Conservation (phyloP, 1,140 invertebrate species). For the Aphelenchoides avenae region DNA sequence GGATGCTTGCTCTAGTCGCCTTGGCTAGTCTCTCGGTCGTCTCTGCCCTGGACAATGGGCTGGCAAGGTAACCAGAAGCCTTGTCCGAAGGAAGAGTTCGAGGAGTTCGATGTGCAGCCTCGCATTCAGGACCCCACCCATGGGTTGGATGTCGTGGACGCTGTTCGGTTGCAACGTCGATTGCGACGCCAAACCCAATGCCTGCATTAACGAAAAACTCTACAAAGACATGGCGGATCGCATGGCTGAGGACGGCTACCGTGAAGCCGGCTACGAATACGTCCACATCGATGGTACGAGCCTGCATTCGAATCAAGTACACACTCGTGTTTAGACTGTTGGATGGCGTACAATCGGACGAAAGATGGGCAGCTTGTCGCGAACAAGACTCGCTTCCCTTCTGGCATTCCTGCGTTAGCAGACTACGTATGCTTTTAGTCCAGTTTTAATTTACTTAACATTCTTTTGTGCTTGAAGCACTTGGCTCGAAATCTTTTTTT, state of each 20-base stretch:
- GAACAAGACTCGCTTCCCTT: slow-evolving; percentile 28
- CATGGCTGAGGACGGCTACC: slow-evolving; percentile 42
- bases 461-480: not conserved
- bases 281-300: slow-evolving; percentile 58
- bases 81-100: too few species aligned
- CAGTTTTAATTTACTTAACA: not conserved
- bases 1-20: too few species aligned
- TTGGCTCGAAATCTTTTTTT: not conserved
- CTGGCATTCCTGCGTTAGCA: slow-evolving; percentile 29
- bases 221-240: slow-evolving; percentile 48
- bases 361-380: slow-evolving; percentile 27
- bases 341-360: slow-evolving; percentile 12
- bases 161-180: slow-evolving; percentile 86
- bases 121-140: slow-evolving; percentile 23
- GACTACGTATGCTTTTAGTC: slow-evolving; percentile 36
- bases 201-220: slow-evolving; percentile 55
- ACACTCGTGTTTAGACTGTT: not conserved
- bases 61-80: too few species aligned
- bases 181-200: slow-evolving; percentile 64
- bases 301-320: slow-evolving; percentile 18
- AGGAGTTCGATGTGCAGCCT: not conserved
- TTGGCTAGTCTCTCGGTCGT: too few species aligned
- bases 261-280: slow-evolving; percentile 32
- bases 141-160: slow-evolving; percentile 91
- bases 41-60: too few species aligned